Evolutionary conservation across 2,113 vertebrate species (phyloP).

Genomic region (Apteryx owenii): DNA sequence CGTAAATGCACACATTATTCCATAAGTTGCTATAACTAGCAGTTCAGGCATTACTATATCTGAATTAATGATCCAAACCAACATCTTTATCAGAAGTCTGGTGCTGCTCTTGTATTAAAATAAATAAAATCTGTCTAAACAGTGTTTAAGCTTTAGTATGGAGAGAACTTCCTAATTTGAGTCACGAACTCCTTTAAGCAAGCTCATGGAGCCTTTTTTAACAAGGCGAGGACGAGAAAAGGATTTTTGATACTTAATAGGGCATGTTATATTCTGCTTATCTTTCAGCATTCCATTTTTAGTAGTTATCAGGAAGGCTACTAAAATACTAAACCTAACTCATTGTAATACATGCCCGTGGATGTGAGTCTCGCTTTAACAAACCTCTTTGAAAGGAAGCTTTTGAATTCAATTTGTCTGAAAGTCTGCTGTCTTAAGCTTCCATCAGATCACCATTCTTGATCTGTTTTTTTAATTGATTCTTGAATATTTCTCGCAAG

Average conservation of each 20-base stretch:
- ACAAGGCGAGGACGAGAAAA: background rate
- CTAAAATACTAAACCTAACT: background rate
- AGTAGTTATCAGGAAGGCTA: background rate
- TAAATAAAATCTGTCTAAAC: too few species aligned
- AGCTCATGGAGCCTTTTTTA: background rate
- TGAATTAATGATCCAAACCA: too few species aligned
- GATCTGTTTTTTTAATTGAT: too few species aligned
- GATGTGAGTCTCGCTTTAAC: background rate
- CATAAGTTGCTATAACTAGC: too few species aligned
- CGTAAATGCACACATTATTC: background rate
- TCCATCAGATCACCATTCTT: background rate
- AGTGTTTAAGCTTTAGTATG: too few species aligned
- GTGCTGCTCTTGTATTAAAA: too few species aligned
- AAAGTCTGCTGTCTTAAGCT: background rate
- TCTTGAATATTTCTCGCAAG: background rate
- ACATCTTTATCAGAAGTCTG: too few species aligned
- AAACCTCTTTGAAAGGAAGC: background rate
- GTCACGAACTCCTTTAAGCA: background rate
- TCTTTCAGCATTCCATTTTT: background rate
- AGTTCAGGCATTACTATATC: too few species aligned
- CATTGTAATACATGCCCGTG: background rate
- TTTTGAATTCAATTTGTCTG: background rate
- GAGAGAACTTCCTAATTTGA: background rate
- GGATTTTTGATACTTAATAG: background rate
- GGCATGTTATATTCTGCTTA: background rate